phyloP scores from a whole-genome alignment of 2,888 invertebrate species.

The Tenthredo notha region DNA sequence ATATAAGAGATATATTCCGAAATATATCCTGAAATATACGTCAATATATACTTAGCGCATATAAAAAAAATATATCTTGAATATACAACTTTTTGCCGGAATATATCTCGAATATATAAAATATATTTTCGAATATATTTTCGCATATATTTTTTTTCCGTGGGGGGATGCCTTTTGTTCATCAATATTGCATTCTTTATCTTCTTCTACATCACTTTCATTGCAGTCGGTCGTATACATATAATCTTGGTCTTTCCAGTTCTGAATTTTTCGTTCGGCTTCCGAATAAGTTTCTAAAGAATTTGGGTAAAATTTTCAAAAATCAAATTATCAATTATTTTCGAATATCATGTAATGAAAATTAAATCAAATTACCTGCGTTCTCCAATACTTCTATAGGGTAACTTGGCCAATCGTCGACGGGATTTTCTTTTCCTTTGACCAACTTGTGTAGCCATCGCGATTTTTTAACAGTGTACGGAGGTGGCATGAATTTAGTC shows the following conservation, averaged over 20 bases:
- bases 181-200: background rate
- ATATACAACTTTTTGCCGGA: no score
- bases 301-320: background rate
- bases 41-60: no score
- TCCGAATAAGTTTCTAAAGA: background rate
- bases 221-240: background rate
- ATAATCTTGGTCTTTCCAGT: background rate
- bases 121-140: no score
- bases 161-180: background rate
- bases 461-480: background rate
- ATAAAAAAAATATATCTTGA: no score
- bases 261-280: background rate
- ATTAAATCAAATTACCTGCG: background rate
- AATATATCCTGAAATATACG: no score
- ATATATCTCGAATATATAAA: no score
- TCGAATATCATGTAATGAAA: background rate
- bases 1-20: no score
- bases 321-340: background rate
- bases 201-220: background rate
- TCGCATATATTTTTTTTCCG: no score
- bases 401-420: background rate
- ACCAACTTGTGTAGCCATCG: background rate
- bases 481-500: background rate
- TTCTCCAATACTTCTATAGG: background rate
- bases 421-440: background rate